Conservation (phyloP, 2,113 vertebrate species). For the Coptodon bakossiorum region DNA sequence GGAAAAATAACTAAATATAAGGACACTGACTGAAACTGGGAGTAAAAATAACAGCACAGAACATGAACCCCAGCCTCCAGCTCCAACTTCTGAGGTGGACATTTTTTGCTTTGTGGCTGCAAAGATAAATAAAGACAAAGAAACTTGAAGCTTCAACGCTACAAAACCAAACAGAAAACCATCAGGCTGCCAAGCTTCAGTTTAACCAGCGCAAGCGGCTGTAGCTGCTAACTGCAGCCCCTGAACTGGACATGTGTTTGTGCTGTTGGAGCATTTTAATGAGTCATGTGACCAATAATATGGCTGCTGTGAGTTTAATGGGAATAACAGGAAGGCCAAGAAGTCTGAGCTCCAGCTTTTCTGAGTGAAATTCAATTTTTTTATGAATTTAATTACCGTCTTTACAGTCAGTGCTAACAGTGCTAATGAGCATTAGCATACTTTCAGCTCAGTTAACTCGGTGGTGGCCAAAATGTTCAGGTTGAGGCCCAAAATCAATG, state of each 20-base stretch:
- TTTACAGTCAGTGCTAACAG: background rate
- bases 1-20: background rate
- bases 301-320: background rate
- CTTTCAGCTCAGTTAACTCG: background rate
- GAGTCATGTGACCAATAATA: background rate
- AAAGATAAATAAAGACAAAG: background rate
- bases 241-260: background rate
- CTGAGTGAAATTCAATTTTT: fast-evolving
- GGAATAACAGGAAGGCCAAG: fast-evolving
- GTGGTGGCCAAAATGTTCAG: background rate
- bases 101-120: fast-evolving
- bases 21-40: background rate
- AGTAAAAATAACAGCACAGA: background rate
- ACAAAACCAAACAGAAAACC: background rate
- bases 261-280: background rate
- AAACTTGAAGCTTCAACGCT: fast-evolving
- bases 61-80: background rate
- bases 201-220: background rate
- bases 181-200: fast-evolving
- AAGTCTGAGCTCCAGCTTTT: fast-evolving
- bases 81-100: fast-evolving
- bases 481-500: background rate
- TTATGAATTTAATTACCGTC: background rate
- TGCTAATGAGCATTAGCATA: fast-evolving
- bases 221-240: background rate